Base-by-base conservation (phyloP, 2,888 invertebrate species). In the Euphydryas editha region DNA sequence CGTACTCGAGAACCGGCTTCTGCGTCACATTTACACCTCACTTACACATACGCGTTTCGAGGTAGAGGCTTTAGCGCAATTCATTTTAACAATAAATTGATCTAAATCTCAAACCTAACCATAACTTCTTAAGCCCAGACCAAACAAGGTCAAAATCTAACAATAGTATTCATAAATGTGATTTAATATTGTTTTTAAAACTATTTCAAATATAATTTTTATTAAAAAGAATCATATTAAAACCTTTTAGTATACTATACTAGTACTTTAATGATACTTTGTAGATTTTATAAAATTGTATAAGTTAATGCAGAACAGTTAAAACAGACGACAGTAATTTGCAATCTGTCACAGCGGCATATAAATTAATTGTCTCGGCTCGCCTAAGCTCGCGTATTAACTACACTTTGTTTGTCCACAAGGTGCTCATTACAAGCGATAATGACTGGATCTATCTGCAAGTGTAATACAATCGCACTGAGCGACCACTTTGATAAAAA, bases 401-500 rank as follows among this genome's bases (percentile, higher is more conserved):
- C 44, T 39, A 36, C 17, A 58, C 57, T 67, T 65, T 72, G 73
- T 72, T 74, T 73, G 69, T 73, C 67, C 67, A 72, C 67, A 69
- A 73, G 74, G 74, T 75, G 76, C 78, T 82, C 80, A 85, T 85
- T 84, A 85, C 81, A 78, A 64, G 82, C 81, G 82, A 81, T 85
- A 85, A 86, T 84, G 83, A 83, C 75, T 76, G 78, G 78, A 78
- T 78, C 76, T 77, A 83, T 83, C 81, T 83, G 79, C 86, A 83
- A 82, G 81, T 83, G 81, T 84, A 83, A 85, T 84, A 73, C 73
- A 78, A 78, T 78, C 72, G 71, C 62, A 62, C 65, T 63, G 74
- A 30, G 24, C 36, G 51, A n/a, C 24, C 24, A 51, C 49, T 51
- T 20, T 6, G 21, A 51, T 21, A 51, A 44, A 44, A 60, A 60